These are phyloP conservation scores for Drosophila cognata DNA, from an alignment of 2,888 invertebrate species.

Conservation along the genomic window DNA sequence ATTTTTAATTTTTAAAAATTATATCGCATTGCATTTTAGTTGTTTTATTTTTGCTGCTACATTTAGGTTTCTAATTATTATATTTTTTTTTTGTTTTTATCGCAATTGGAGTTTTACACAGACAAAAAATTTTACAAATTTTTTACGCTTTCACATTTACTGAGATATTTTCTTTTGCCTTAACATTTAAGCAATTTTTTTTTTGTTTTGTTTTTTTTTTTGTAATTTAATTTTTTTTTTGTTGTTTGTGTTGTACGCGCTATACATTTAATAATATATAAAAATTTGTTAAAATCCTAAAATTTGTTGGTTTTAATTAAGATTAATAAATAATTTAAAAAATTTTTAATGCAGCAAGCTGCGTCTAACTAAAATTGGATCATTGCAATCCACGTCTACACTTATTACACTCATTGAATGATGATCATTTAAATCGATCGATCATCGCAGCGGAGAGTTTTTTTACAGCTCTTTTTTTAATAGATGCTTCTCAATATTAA, in stretches of 20 bases:
- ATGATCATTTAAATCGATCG: conserved; percentile 3
- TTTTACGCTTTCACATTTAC: conserved; percentile 81
- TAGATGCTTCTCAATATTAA: conserved; percentile 47
- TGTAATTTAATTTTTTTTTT: conserved; percentile 37
- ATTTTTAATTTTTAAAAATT: conserved; percentile 73
- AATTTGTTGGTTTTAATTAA: conserved; percentile 81
- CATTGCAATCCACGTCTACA: conserved; percentile 31
- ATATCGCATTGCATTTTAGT: conserved; percentile 75
- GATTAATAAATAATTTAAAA: conserved; percentile 80
- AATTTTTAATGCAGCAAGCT: conserved; percentile 76
- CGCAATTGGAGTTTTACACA: conserved; percentile 75
- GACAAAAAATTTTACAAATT: conserved; percentile 80
- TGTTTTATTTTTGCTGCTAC: conserved; percentile 51
- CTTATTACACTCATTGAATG: conserved; percentile 13
- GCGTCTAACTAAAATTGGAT: conserved; percentile 80
- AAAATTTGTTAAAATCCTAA: conserved; percentile 81
- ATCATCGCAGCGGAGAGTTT: conserved; percentile 9
- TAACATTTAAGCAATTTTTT: conserved; percentile 67
- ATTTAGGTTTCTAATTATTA: conserved; percentile 48
- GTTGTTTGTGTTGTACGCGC: conserved; percentile 70
- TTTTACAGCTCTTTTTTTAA: conserved; percentile 22
- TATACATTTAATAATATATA: conserved; percentile 78
- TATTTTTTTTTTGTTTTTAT: conserved; percentile 46
- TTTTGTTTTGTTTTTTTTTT: conserved; percentile 24
- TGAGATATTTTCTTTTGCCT: conserved; percentile 75